Evolutionary conservation across 2,113 vertebrate species (phyloP).

Genomic region (Hippotragus niger): DNA sequence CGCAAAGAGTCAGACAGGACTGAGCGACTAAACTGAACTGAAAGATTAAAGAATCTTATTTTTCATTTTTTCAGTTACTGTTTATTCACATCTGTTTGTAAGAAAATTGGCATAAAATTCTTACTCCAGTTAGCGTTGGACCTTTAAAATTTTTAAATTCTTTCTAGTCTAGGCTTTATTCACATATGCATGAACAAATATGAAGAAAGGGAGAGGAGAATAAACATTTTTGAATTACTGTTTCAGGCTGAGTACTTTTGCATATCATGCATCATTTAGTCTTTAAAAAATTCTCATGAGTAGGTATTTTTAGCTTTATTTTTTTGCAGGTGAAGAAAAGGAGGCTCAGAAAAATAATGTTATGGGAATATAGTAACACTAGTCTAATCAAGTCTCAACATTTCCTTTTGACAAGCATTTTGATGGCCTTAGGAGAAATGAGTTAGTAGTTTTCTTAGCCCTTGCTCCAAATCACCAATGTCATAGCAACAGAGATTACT

Average conservation of each 20-base stretch:
- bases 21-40: neutral
- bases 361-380: neutral
- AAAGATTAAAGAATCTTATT: neutral
- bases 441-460: slow-evolving; percentile 17
- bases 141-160: neutral
- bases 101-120: neutral
- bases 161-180: neutral
- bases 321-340: slow-evolving; percentile 6
- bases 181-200: neutral
- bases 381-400: slow-evolving; percentile 17
- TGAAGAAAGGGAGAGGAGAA: neutral
- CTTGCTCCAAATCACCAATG: neutral
- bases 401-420: slow-evolving; percentile 2
- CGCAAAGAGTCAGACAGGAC: fast-evolving
- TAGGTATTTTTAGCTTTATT: neutral
- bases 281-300: neutral
- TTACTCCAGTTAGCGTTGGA: fast-evolving
- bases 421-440: neutral
- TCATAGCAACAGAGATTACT: neutral
- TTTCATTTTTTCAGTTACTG: neutral
- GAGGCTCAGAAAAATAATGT: neutral
- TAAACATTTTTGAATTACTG: neutral
- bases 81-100: neutral
- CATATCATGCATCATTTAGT: neutral
- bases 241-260: neutral